Conservation (phyloP, 2,888 invertebrate genomes). For the Dynastes grantii region DNA sequence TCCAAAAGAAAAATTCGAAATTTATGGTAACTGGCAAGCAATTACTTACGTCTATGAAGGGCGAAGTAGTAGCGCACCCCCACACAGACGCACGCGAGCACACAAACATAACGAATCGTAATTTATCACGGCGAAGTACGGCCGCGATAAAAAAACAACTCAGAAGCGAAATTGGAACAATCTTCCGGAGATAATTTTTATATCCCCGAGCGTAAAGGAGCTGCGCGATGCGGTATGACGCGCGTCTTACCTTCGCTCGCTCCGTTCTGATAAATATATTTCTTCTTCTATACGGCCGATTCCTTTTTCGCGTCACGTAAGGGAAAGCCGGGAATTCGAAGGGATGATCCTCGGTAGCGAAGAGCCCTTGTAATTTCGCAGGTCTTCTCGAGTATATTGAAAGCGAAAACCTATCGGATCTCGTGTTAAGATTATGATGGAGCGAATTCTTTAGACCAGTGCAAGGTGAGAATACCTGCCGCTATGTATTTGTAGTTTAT, state of each 20-base stretch:
- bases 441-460: conserved; percentile 6
- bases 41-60: conserved; percentile 17
- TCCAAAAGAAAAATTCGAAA: conserved; percentile 23
- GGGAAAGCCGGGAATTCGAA: conserved; percentile 25
- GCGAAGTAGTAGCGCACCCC: background rate
- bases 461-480: background rate
- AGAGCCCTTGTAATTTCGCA: conserved; percentile 33
- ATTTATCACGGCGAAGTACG: conserved; percentile 37
- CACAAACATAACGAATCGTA: conserved; percentile 33
- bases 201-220: conserved; percentile 23
- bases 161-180: conserved; percentile 43
- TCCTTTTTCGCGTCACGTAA: conserved; percentile 42
- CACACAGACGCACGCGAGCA: conserved; percentile 5
- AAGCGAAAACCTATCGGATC: conserved; percentile 25
- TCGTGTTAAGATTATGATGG: background rate
- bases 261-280: conserved; percentile 37
- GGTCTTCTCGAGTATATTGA: conserved; percentile 40
- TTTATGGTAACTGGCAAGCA: conserved; percentile 35
- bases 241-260: conserved; percentile 4
- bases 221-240: background rate
- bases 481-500: background rate
- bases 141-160: conserved; percentile 42
- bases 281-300: conserved; percentile 28
- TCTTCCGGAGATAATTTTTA: conserved; percentile 46
- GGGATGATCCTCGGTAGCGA: conserved; percentile 19